Base-by-base conservation (phyloP, 2,113 vertebrate genomes). In the Notiomystis cincta region DNA sequence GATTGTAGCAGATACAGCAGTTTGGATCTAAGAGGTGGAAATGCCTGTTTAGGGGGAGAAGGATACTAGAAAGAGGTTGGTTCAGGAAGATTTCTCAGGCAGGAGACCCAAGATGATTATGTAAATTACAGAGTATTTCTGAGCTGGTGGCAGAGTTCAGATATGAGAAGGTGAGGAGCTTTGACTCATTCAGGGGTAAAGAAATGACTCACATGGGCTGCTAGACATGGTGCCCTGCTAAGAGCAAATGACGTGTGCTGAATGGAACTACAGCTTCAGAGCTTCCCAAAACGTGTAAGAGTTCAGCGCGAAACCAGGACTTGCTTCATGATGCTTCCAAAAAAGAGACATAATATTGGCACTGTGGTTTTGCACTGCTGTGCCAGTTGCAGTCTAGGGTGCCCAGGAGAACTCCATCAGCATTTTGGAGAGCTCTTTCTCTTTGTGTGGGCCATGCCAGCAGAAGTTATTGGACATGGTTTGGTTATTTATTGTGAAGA, bases 111-210 rank as follows among this genome's bases (percentile, higher is more conserved):
- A 66, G 35, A 35, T 88, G 22, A 8, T 58, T 25, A 35, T 24
- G 11, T 1, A 2, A 13, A 15, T 54, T 65, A 38, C 2, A 57
- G 10, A 12, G 3, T 58, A 37, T 53, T 56, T 85, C 75, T 87
- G 65, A 91, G 45, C 61, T 69, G 56, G 33, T 82, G 61, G 45
- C 56, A 47, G 65, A 70, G 70, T 84, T 90, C 50, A 83, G 70
- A 7, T 1, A 0, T 54, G 70, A 66, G 40, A 65, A 80, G 30
- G 30, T 67, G 64, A 13, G 42, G 58, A 57, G 30, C 24, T 86
- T 84, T 70, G 27, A 42, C 79, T 82, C 70, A 11, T 40, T 37
- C 12, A 42, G 18, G 25, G 30, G 4, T 70, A 38, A 40, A 45
- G 37, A 88, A 80, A 58, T 53, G 21, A 7, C 31, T 88, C 35